Evolutionary conservation across 2,888 invertebrate species (phyloP), one percentile per base, ranked within the genome.

Genomic region (Epirrhoe tristata): DNA sequence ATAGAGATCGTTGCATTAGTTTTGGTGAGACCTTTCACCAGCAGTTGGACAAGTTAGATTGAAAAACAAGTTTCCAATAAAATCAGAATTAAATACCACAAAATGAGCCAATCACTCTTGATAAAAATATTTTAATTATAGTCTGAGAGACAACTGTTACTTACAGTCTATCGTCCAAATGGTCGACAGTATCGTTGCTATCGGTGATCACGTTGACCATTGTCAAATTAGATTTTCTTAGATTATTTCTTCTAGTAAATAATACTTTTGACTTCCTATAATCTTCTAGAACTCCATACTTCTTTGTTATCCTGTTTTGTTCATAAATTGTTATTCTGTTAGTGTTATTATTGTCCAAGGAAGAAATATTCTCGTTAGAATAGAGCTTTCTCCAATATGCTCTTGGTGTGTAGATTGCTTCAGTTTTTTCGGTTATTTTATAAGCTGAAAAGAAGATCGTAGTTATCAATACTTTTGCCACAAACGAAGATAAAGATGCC

Each of bases 91-190:
- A 16, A n/a, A n/a, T n/a, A n/a, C n/a, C n/a, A n/a, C n/a, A n/a
- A n/a, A n/a, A n/a, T n/a, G n/a, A n/a, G n/a, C n/a, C n/a, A n/a
- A n/a, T n/a, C n/a, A n/a, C n/a, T n/a, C n/a, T n/a, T 1, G 6
- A 6, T 16, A 48, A 48, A 48, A 48, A 48, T 7, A 7, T 16
- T 24, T 24, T 24, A 36, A 48, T 14, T 14, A 48, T 14, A 48
- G 48, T 48, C 16, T 6, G 7, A 48, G 48, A 48, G 48, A 14
- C 16, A 48, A 16, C 16, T 6, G 48, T 14, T 48, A 64, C 91
- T 87, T 74, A 92, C 93, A 91, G 66, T 78, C 92, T 80, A 67
- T 93, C 92, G 70, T 82, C 82, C 83, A 93, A 74, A 77, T 93
- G 92, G 0, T 80, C 69, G 16, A 81, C 82, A 0, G 92, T 92